phyloP scores from a whole-genome alignment of 2,113 vertebrate genomes.

The Sapajus apella region DNA sequence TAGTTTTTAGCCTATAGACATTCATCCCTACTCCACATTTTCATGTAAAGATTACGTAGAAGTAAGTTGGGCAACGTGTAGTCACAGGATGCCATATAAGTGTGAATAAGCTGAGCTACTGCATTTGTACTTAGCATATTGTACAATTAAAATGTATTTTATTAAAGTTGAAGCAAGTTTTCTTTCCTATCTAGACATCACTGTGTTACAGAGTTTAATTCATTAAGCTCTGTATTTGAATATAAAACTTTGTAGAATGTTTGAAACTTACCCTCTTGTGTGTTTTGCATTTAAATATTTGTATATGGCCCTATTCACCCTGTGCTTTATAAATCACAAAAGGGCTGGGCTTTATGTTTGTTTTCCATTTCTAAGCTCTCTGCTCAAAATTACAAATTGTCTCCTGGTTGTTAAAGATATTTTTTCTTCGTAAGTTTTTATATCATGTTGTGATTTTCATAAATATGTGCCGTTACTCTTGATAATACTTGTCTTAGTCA shows the following conservation, averaged over 20 bases:
- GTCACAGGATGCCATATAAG: background rate
- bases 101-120: background rate
- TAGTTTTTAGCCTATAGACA: background rate
- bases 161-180: background rate
- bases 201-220: constrained; percentile 16
- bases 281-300: constrained; percentile 46
- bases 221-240: constrained; percentile 27
- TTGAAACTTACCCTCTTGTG: background rate
- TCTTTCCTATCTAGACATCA: constrained; percentile 6
- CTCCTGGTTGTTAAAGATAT: background rate
- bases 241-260: constrained; percentile 8
- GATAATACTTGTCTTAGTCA: background rate
- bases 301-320: background rate
- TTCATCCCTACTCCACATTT: background rate
- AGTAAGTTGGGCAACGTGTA: background rate
- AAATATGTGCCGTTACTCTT: background rate
- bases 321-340: constrained; percentile 39
- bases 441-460: background rate
- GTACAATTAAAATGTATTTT: background rate
- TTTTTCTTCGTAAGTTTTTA: constrained; percentile 41
- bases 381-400: background rate
- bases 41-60: background rate
- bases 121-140: constrained; percentile 21
- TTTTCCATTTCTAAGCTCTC: constrained; percentile 35
- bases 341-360: background rate